These are phyloP conservation scores for Drosophila affinis DNA, from an alignment of 2,888 invertebrate genomes.

Conservation along the genomic window DNA sequence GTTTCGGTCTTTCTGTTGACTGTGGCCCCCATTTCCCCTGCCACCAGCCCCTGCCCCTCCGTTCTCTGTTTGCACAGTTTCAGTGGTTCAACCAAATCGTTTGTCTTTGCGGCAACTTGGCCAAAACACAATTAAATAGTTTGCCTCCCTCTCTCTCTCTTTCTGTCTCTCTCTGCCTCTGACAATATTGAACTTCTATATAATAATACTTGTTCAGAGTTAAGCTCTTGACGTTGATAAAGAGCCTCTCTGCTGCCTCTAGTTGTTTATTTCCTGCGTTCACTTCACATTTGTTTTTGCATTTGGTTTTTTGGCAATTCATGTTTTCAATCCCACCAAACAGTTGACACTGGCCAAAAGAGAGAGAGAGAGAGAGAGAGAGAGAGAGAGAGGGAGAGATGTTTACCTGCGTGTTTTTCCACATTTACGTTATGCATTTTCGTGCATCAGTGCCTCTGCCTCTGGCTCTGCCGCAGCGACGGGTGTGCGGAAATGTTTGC, in stretches of 20 bases:
- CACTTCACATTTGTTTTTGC: slow-evolving; percentile 28
- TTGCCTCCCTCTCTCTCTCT: slow-evolving; percentile 19
- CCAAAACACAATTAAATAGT: slow-evolving; percentile 54
- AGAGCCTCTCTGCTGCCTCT: slow-evolving; percentile 45
- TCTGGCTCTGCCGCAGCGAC: not conserved
- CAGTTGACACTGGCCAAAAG: slow-evolving; percentile 40
- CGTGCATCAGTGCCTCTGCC: slow-evolving; percentile 44
- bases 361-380: too few species aligned
- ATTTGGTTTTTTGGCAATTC: slow-evolving; percentile 25
- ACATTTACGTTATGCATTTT: slow-evolving; percentile 28
- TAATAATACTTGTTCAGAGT: slow-evolving; percentile 31
- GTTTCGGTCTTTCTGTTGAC: not conserved
- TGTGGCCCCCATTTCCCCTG: not conserved
- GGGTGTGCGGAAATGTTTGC: slow-evolving; percentile 37
- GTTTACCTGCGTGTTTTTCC: not conserved
- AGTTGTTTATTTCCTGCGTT: slow-evolving; percentile 49
- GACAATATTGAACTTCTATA: slow-evolving; percentile 38
- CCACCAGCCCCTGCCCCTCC: not conserved
- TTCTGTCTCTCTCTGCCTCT: not conserved
- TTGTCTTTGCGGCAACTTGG: slow-evolving; percentile 35
- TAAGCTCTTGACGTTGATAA: slow-evolving; percentile 69
- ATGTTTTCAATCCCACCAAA: slow-evolving; percentile 41
- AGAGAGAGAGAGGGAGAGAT: too few species aligned
- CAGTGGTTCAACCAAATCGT: slow-evolving; percentile 44
- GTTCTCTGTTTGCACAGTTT: slow-evolving; percentile 38